Conservation (phyloP, 2,113 vertebrate species). For the Myiagra hebetior region DNA sequence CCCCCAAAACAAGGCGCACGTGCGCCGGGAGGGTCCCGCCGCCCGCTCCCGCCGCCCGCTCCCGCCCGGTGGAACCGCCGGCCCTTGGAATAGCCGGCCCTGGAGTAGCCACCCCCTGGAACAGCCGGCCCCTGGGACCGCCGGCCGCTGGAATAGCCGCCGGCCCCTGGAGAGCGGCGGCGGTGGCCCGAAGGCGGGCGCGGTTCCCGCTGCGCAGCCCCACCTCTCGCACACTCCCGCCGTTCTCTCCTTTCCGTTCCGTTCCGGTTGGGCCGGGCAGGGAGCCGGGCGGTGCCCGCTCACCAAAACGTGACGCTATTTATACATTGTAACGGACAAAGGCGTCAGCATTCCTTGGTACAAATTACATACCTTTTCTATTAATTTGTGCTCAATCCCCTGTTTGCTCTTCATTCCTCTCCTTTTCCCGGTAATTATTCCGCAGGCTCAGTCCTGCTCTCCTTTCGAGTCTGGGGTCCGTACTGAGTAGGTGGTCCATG, state of each 20-base stretch:
- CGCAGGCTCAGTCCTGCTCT: not conserved
- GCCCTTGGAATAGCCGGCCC: too few species aligned
- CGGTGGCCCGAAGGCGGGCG: too few species aligned
- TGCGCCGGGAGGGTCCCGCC: fast-evolving
- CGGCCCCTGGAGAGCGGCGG: too few species aligned
- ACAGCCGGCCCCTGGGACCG: too few species aligned
- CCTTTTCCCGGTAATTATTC: fast-evolving
- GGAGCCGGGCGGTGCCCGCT: not conserved
- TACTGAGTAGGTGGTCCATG: fast-evolving
- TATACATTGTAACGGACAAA: not conserved
- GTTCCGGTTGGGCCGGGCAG: fast-evolving
- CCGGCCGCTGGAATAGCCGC: fast-evolving
- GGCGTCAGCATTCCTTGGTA: not conserved
- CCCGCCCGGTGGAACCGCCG: too few species aligned
- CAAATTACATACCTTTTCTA: not conserved
- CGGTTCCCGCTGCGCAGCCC: too few species aligned
- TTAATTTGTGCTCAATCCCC: fast-evolving
- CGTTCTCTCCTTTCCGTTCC: fast-evolving
- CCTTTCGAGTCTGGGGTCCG: not conserved
- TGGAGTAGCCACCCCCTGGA: too few species aligned
- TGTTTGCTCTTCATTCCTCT: not conserved
- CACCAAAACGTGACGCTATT: fast-evolving
- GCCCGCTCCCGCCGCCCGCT: too few species aligned
- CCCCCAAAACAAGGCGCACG: not conserved
- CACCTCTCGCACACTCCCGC: too few species aligned